Evolutionary conservation across 2,113 vertebrate genomes (phyloP).

Genomic region (Bos taurus): ARS-UCD2.0 NC_082638.1:1687501-1688000

Average conservation of each 20-base stretch:
- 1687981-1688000: accelerated
- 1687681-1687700: neutral
- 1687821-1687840: neutral
- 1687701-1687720: neutral
- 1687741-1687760: neutral
- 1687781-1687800: neutral
- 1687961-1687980: neutral
- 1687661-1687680: accelerated
- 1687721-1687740: neutral
- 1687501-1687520: neutral
- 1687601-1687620: accelerated
- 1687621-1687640: neutral
- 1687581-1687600: accelerated
- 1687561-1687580: accelerated
- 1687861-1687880: neutral
- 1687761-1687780: neutral
- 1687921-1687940: neutral
- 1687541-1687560: no score
- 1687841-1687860: neutral
- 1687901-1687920: neutral
- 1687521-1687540: neutral
- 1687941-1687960: neutral
- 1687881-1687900: constrained; percentile 31
- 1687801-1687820: neutral
- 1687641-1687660: accelerated